Evolutionary conservation across 2,113 vertebrate genomes (phyloP).

Genomic region (Bombycilla garrulus): DNA sequence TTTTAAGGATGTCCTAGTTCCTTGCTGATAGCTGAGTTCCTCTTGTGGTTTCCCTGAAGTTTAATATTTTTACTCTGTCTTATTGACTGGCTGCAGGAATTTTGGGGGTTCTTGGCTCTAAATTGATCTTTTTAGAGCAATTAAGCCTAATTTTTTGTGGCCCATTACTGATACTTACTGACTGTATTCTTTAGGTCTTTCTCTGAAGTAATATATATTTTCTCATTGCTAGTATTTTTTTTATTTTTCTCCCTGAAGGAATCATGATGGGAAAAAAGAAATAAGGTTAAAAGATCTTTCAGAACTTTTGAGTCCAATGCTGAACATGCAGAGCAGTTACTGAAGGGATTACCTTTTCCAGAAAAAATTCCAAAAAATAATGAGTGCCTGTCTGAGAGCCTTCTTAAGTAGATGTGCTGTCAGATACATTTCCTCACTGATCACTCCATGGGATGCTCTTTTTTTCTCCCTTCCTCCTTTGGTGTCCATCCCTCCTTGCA

Average conservation of each 20-base stretch:
- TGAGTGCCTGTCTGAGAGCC: neutral
- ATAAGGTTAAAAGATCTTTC: neutral
- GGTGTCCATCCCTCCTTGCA: neutral
- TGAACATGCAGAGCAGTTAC: neutral
- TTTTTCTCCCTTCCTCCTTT: neutral
- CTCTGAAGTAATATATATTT: neutral
- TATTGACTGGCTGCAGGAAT: neutral
- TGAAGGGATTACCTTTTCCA: neutral
- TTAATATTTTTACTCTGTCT: neutral
- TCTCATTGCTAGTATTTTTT: neutral
- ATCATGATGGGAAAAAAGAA: neutral
- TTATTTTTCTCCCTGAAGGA: neutral
- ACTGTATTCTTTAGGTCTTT: neutral
- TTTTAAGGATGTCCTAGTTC: neutral
- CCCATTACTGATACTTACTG: neutral
- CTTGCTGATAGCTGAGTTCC: neutral
- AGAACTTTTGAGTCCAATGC: neutral
- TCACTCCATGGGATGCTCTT: accelerated
- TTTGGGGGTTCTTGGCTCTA: neutral
- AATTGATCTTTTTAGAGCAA: neutral
- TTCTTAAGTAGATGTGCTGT: neutral
- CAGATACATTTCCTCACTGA: neutral
- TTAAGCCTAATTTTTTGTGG: neutral
- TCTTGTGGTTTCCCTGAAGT: neutral
- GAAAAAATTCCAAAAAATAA: neutral